phyloP scores from a whole-genome alignment of 2,888 invertebrate genomes.

The Automeris io region DNA sequence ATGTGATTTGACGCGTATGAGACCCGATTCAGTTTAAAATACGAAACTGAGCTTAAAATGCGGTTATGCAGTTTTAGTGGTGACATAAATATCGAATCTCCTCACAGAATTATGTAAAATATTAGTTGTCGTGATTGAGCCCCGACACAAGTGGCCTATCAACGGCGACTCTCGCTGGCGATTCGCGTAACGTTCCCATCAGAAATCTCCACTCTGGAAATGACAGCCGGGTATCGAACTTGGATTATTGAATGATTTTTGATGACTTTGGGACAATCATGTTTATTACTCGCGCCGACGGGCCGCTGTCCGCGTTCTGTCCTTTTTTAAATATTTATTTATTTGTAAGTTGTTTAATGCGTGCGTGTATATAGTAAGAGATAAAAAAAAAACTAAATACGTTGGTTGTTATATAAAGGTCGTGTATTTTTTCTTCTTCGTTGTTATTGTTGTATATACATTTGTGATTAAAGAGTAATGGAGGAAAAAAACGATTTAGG shows the following conservation, averaged over 20 bases:
- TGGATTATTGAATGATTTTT: neutral
- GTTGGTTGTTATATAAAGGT: slow-evolving; percentile 52
- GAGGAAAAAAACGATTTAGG: slow-evolving; percentile 54
- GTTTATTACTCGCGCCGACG: neutral
- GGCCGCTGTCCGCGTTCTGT: slow-evolving; percentile 38
- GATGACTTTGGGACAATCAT: neutral
- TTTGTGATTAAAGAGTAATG: slow-evolving; percentile 64
- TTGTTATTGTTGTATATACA: slow-evolving; percentile 65
- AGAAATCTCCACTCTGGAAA: too few relatives aligned
- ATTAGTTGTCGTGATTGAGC: too few relatives aligned
- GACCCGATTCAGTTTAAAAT: too few relatives aligned
- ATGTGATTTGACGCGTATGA: too few relatives aligned
- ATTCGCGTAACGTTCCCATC: too few relatives aligned
- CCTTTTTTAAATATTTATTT: slow-evolving; percentile 66
- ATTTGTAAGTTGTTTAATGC: slow-evolving; percentile 70
- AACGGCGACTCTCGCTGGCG: neutral
- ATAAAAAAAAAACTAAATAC: slow-evolving; percentile 52
- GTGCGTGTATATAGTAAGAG: slow-evolving; percentile 62
- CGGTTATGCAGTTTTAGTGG: too few relatives aligned
- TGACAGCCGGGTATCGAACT: neutral
- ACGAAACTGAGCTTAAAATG: too few relatives aligned
- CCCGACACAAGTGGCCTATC: too few relatives aligned
- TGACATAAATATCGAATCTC: too few relatives aligned
- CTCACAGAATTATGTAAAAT: too few relatives aligned
- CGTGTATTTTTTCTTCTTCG: slow-evolving; percentile 32